Base-by-base conservation (phyloP, 2,797 vertebrate species). In the Ataeniobius toweri region DNA sequence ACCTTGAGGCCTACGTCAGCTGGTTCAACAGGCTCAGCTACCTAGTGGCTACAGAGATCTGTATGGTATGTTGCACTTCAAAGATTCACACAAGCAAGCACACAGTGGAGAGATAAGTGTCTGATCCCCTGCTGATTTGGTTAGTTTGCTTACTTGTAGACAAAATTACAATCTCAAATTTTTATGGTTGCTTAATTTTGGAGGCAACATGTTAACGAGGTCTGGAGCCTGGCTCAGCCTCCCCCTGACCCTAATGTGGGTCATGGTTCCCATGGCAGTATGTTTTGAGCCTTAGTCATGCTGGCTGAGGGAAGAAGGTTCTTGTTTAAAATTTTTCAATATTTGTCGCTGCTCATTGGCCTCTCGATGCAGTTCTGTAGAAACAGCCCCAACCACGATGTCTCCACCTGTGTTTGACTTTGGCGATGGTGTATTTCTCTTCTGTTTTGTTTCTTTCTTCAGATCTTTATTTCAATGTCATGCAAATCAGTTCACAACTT, bases 11-110 rank as follows among this genome's bases (percentile, higher is more conserved):
- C 22, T 98, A 99, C 0, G 93, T 98, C 77, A 97, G 96, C 81
- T 98, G 97, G 98, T 98, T 98, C 95, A 99, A 98, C 83, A 94
- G 97, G 46, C 94, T 98, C 81, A 98, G 97, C 85, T 99, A 95
- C 91, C 95, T 99, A 0, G 97, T 98, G 58, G 97, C 98, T 0
- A 98, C 98, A 0, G 98, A 98, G 95, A 98, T 98, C 86, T 99
- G 98, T 84, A 96, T 98, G 97, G 98, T 98, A 88, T 86, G 96
- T 80, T 71, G 3, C 10, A 5, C 31, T 76, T 69, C 22, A 36
- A 58, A 18, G 5, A 70, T 20, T 46, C 44, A 46, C 51, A 41
- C 36, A 67, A 41, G 41, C 65, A 67, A 41, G 4, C 63, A 44
- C 5, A 55, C 4, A 55, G 53, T 6, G 20, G 7, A 55, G 20